Evolutionary conservation across 1,140 invertebrate species (phyloP), one percentile per base, ranked within the genome.

Genomic region (Heliothis virescens): DNA sequence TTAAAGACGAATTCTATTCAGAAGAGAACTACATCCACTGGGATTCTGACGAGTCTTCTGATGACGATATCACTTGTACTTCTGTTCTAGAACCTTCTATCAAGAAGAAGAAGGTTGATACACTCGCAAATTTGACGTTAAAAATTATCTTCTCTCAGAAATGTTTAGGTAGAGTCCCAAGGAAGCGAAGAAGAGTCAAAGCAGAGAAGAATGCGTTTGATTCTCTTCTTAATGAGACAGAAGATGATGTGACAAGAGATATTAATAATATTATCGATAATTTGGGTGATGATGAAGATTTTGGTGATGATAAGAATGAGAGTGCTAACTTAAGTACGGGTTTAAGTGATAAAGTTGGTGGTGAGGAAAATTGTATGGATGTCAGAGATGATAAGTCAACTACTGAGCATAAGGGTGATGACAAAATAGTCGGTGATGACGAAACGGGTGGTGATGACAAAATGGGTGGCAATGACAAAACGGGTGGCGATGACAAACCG

Each of bases 111-210:
- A 80, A 73, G 52, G 82, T 91, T 0, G 62, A 86, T 2, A 79
- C 63, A 1, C 77, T 93, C 0, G 62, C 83, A 0, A 78, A 79
- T n/a, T 21, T 92, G 0, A 5, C 86, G 0, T 21, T 92, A 15
- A 92, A 90, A 76, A 87, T 80, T 2, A 80, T 93, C 59, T 91
- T 88, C 79, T 91, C 90, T 0, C 55, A 76, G 4, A 88, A 83
- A 52, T 81, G 85, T n/a, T 55, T 93, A 0, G 92, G 90, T 0
- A 89, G 90, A 84, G 87, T 91, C 0, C 90, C 89, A 0, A 90
- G 84, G 48, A 92, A 88, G 65, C 63, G 59, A 12, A 83, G 87
- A 72, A 89, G 87, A 26, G 60, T 91, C 0, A 91, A 88, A 85
- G 1, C 9, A 1, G 79, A 69, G 3, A 88, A 89, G 16, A 85